A percentile compares a stretch with the other conserved stretches of the same genome.
These are phyloP conservation scores for Henricia sp. DNA, from an alignment of 53 echinoderm and acorn worm genomes.

Conservation along the genomic window DNA sequence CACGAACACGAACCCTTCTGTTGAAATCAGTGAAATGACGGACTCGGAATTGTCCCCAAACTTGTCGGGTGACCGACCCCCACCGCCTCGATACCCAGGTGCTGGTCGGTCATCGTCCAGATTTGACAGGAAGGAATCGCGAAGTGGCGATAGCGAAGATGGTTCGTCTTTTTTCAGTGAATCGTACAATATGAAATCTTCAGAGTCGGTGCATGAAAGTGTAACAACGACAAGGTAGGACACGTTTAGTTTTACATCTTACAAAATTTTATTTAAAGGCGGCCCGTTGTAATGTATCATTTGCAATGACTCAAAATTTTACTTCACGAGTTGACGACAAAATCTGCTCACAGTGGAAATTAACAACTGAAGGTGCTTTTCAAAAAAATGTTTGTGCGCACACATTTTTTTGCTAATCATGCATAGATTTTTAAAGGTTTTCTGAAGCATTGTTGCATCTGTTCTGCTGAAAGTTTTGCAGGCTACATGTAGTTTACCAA, in stretches of 20 bases:
- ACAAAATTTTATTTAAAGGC: too few species aligned
- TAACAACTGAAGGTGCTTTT: too few species aligned
- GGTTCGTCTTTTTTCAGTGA: conserved; percentile 30
- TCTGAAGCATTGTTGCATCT: too few species aligned
- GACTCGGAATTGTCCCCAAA: conserved; percentile 52
- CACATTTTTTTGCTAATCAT: too few species aligned
- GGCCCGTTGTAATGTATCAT: too few species aligned
- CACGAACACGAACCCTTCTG: conserved; percentile 28
- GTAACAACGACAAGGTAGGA: conserved; percentile 52
- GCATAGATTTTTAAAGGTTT: too few species aligned
- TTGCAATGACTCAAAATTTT: too few species aligned
- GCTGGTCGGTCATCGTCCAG: conserved; percentile 20
- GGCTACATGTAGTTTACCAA: too few species aligned
- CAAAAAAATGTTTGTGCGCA: too few species aligned
- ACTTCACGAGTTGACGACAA: too few species aligned
- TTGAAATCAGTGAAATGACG: conserved; percentile 35
- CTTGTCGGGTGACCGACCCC: conserved; percentile 28
- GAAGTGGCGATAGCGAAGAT: conserved; percentile 37
- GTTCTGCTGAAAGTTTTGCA: too few species aligned
- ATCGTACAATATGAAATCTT: conserved; percentile 58
- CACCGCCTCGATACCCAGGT: conserved; percentile 48
- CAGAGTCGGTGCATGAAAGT: conserved; percentile 57
- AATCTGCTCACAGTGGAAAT: too few species aligned
- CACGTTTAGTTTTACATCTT: background rate
- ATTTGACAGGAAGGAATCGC: conserved; percentile 7